Base-by-base conservation (phyloP, 30 jellyfish, hydroid and myxozoan genomes). In the Pseudorhiza aurosa region DNA sequence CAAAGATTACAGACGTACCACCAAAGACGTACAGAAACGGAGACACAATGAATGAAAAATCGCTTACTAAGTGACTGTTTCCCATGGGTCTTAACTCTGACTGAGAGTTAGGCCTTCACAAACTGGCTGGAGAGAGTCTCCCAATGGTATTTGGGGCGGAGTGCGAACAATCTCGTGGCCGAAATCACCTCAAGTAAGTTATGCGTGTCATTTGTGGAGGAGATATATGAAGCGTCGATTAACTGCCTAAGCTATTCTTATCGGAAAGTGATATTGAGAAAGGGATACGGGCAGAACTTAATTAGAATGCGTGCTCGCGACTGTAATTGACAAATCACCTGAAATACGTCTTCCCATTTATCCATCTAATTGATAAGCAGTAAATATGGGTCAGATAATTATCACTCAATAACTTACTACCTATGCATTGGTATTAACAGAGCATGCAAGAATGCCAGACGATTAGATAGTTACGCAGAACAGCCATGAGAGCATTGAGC, bases 211-310 rank as follows among this genome's bases (percentile, higher is more conserved):
- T 57, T 73, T 58, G 22, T 56, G 57, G 80, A 39, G 70, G 70
- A 49, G 91, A 80, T 64, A 80, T 80, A 57, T 65, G 84, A 65
- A 32, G 84, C 72, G 91, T 80, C 72, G 83, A 80, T 80, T 51
- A 80, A 43, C 91, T 65, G 85, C 59, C 30, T 80, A 65, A 64
- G 91, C 91, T 80, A 80, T 65, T 80, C 91, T 80, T 44, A 63
- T 65, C 82, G 77, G 46, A 63, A 49, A 77, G 81, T 77, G 89
- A 77, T 62, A 77, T 39, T 58, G 88, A 60, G 79, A 75, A 28
- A 37, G 79, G 79, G 44, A 75, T 58, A 60, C 58, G 86, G 86
- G 75, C 64, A 43, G 75, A 14, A 40, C 86, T 73, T 47, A 73
- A 50, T 55, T 73, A 36, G 72, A 73, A 32, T 36, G 27, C 62